Percentiles rank a stretch among this genome's conserved stretches.
Evolutionary conservation across 1,140 invertebrate species (phyloP).

Genomic region (Acromyrmex charruanus): DNA sequence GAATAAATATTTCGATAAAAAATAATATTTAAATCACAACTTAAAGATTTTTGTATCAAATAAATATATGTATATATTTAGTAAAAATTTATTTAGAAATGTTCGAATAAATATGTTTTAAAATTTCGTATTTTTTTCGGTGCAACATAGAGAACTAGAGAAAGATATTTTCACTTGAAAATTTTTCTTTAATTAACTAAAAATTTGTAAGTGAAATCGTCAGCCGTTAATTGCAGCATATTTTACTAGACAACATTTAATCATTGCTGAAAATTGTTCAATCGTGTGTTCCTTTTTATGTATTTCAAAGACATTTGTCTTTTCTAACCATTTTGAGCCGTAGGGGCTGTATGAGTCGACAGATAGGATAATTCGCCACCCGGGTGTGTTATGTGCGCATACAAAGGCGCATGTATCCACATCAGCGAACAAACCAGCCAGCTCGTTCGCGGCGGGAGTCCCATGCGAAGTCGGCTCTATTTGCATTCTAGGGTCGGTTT

Average conservation of each 20-base stretch:
- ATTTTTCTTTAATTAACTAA: neutral
- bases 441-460: slow-evolving; percentile 56
- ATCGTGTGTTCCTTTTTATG: neutral
- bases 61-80: too few relatives aligned
- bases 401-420: slow-evolving; percentile 54
- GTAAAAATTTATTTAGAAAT: too few relatives aligned
- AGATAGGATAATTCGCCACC: slow-evolving; percentile 34
- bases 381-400: slow-evolving; percentile 33
- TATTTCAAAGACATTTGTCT: neutral
- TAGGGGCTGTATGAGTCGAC: neutral
- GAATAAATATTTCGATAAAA: too few relatives aligned
- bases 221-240: neutral
- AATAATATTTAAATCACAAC: too few relatives aligned
- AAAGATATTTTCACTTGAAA: neutral
- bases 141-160: neutral
- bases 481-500: slow-evolving; percentile 82
- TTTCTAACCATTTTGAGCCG: neutral
- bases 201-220: neutral
- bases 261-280: neutral
- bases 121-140: too few relatives aligned
- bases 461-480: slow-evolving; percentile 79
- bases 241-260: neutral
- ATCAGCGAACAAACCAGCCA: slow-evolving; percentile 59
- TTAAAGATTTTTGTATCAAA: too few relatives aligned
- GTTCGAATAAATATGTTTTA: too few relatives aligned